Conservation (phyloP, 53 echinoderm and acorn worm species). For the Apostichopus leukothele region DNA sequence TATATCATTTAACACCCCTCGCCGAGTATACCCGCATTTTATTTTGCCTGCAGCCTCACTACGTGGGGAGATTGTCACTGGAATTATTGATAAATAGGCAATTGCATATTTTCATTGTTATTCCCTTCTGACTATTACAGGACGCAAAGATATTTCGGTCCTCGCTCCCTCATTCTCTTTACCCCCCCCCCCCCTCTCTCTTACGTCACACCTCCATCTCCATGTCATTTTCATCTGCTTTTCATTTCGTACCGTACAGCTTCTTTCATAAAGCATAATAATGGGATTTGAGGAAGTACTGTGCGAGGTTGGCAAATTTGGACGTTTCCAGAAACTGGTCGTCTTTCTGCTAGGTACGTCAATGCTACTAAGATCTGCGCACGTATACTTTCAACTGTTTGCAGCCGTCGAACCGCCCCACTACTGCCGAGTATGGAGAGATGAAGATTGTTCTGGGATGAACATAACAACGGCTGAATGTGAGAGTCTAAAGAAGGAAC, state of each 20-base stretch:
- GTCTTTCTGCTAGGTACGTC: not conserved
- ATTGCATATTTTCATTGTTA: too few relatives aligned
- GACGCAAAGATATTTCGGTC: not conserved
- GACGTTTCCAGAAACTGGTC: not conserved
- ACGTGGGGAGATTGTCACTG: too few relatives aligned
- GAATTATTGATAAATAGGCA: too few relatives aligned
- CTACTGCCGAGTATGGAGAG: slow-evolving; percentile 7
- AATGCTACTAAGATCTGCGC: not conserved
- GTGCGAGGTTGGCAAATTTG: not conserved
- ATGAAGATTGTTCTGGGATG: not conserved
- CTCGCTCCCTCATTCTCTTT: not conserved
- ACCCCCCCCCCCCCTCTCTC: not conserved
- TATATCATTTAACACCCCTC: too few relatives aligned
- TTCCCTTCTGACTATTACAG: too few relatives aligned
- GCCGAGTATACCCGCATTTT: too few relatives aligned
- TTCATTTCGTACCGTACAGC: not conserved
- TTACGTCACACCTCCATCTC: not conserved
- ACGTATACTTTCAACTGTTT: slow-evolving; percentile 20
- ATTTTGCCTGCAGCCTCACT: too few relatives aligned
- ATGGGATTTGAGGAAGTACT: slow-evolving; percentile 13
- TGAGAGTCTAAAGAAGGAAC: slow-evolving; percentile 16
- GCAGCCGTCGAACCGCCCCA: not conserved
- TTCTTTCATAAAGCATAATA: not conserved
- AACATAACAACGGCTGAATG: not conserved
- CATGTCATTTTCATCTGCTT: not conserved